These are phyloP conservation scores for Tridacna crocea DNA, from an alignment of 2,888 invertebrate species.

Conservation along the genomic window DNA sequence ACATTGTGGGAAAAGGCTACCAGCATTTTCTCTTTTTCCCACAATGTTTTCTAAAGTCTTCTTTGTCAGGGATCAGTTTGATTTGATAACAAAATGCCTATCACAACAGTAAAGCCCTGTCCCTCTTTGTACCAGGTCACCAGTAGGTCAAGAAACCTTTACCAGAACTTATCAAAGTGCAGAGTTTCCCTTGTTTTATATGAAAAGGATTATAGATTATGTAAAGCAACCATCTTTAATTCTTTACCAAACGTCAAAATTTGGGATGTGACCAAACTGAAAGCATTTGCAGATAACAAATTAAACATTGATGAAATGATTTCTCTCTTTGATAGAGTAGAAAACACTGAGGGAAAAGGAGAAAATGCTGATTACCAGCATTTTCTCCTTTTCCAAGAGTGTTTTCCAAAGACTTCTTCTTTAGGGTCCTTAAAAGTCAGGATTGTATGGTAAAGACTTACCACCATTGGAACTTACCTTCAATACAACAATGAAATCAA, in stretches of 20 bases:
- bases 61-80: too few species aligned
- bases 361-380: not conserved
- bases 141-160: too few species aligned
- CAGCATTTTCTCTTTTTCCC: not conserved
- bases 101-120: too few species aligned
- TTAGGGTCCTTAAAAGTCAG: not conserved
- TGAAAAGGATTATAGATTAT: too few species aligned
- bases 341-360: not conserved
- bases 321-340: not conserved
- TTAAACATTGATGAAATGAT: not conserved
- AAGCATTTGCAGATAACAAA: not conserved
- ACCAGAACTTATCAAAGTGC: too few species aligned
- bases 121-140: too few species aligned
- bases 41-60: not conserved
- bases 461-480: too few species aligned
- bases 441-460: not conserved
- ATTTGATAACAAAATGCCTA: too few species aligned
- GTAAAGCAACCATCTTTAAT: too few species aligned
- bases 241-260: not conserved
- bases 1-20: not conserved
- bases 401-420: not conserved
- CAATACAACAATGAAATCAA: too few species aligned
- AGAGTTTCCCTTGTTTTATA: too few species aligned
- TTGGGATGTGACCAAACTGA: not conserved
- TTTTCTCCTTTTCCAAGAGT: not conserved